These are phyloP conservation scores for Xiphias gladius DNA, from an alignment of 2,113 vertebrate genomes.

Conservation along the genomic window DNA sequence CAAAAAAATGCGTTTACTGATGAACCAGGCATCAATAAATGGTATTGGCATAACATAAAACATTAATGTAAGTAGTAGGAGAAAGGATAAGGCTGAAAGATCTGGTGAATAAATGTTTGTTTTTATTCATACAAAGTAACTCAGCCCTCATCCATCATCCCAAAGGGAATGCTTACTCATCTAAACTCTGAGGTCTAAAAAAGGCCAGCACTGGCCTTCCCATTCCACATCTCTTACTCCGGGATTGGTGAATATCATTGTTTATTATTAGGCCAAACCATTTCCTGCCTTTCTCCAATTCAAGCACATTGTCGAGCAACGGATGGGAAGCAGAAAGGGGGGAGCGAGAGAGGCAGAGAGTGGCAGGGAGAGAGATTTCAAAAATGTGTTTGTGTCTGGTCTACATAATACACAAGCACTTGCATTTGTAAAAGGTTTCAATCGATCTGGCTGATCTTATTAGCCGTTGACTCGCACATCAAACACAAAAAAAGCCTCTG, in stretches of 20 bases:
- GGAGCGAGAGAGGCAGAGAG: slow-evolving; percentile 43
- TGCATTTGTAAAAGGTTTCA: slow-evolving; percentile 74
- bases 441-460: slow-evolving; percentile 79
- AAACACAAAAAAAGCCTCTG: slow-evolving; percentile 59
- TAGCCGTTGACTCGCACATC: slow-evolving; percentile 75
- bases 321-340: slow-evolving; percentile 38
- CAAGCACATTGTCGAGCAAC: slow-evolving; percentile 54
- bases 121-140: slow-evolving; percentile 65
- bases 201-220: slow-evolving; percentile 58
- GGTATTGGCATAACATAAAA: not conserved
- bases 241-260: slow-evolving; percentile 75
- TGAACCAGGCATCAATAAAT: not conserved
- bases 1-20: slow-evolving; percentile 9
- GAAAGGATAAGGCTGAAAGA: slow-evolving; percentile 28
- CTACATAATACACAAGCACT: slow-evolving; percentile 66
- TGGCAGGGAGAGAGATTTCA: slow-evolving; percentile 10
- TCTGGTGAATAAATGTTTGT: slow-evolving; percentile 41
- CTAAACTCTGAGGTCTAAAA: slow-evolving; percentile 70
- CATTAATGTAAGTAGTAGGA: not conserved
- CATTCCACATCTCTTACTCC: slow-evolving; percentile 65
- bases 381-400: slow-evolving; percentile 56
- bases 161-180: slow-evolving; percentile 71
- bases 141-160: slow-evolving; percentile 57
- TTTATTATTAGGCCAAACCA: slow-evolving; percentile 80
- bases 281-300: slow-evolving; percentile 78